Evolutionary conservation across 2,113 vertebrate genomes (phyloP).

Genomic region (Aldabrachelys gigantea): DNA sequence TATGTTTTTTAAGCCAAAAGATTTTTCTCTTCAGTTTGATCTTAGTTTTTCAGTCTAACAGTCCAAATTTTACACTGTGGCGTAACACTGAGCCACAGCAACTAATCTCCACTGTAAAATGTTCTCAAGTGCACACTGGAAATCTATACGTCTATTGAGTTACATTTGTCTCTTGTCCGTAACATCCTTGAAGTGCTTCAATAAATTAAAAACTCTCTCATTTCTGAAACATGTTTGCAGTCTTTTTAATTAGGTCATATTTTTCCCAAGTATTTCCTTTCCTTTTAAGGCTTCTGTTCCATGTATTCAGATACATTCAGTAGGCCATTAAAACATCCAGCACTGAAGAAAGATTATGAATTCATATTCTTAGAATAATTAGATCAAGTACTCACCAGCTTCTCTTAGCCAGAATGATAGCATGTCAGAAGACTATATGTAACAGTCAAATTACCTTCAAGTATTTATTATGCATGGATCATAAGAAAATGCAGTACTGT

Average conservation of each 20-base stretch:
- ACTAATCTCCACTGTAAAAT: slow-evolving; percentile 16
- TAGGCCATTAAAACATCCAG: slow-evolving; percentile 45
- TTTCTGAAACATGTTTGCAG: slow-evolving; percentile 56
- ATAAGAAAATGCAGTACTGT: background rate
- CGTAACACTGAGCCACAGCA: background rate
- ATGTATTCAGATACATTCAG: background rate
- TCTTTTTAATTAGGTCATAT: slow-evolving; percentile 60
- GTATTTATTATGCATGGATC: background rate
- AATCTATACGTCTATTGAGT: slow-evolving; percentile 6
- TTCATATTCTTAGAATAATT: slow-evolving; percentile 34
- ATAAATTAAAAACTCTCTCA: slow-evolving; percentile 37
- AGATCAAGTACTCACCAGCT: background rate
- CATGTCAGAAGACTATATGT: background rate
- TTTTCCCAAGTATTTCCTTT: slow-evolving; percentile 40
- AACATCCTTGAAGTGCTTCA: slow-evolving; percentile 29
- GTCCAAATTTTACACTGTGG: background rate
- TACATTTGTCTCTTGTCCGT: slow-evolving; percentile 1
- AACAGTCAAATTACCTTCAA: background rate
- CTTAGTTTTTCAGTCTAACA: background rate
- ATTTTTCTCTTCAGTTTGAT: background rate
- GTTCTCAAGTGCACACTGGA: background rate
- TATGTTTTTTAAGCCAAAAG: background rate
- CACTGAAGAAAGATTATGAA: slow-evolving; percentile 29
- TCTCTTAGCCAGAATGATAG: slow-evolving; percentile 5
- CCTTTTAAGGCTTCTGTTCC: slow-evolving; percentile 47